phyloP scores from a whole-genome alignment of 2,113 vertebrate genomes.

The Varanus salvator region DNA sequence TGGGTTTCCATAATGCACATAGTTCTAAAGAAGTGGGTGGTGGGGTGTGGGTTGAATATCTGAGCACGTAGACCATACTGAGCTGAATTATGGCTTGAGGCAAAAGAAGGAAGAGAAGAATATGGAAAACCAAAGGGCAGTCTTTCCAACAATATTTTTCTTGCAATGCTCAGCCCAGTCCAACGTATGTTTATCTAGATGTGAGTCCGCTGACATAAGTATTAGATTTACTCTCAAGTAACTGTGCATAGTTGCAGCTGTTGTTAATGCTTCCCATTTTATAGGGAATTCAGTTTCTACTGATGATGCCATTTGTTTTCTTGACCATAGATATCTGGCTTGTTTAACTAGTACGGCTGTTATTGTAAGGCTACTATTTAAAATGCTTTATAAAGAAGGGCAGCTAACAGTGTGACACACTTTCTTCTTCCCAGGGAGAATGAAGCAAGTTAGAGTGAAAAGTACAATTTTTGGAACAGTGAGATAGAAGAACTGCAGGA shows the following conservation, averaged over 20 bases:
- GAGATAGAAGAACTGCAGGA: not conserved
- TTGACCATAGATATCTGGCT: not conserved
- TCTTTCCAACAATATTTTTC: constrained; percentile 58
- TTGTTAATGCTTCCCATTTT: constrained; percentile 46
- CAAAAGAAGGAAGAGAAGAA: constrained; percentile 57
- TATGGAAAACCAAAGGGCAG: constrained; percentile 61
- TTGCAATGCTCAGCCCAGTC: constrained; percentile 36
- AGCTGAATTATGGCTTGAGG: constrained; percentile 67
- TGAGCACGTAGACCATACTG: constrained; percentile 59
- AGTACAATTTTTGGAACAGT: not conserved
- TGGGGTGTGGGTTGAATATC: constrained; percentile 50
- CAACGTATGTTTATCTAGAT: not conserved
- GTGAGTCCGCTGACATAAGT: not conserved
- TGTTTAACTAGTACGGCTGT: not conserved
- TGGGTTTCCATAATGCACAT: constrained; percentile 74
- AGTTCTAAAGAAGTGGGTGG: constrained; percentile 58
- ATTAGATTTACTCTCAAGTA: not conserved
- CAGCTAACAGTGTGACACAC: not conserved
- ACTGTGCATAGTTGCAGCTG: not conserved
- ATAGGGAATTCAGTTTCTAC: constrained; percentile 27
- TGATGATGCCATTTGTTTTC: constrained; percentile 50
- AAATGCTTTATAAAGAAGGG: not conserved
- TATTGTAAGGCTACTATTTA: not conserved
- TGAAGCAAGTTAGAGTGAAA: not conserved
- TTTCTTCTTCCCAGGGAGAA: not conserved